Base-by-base conservation (phyloP, 2,113 vertebrate species). In the Leptodactylus fuscus region DNA sequence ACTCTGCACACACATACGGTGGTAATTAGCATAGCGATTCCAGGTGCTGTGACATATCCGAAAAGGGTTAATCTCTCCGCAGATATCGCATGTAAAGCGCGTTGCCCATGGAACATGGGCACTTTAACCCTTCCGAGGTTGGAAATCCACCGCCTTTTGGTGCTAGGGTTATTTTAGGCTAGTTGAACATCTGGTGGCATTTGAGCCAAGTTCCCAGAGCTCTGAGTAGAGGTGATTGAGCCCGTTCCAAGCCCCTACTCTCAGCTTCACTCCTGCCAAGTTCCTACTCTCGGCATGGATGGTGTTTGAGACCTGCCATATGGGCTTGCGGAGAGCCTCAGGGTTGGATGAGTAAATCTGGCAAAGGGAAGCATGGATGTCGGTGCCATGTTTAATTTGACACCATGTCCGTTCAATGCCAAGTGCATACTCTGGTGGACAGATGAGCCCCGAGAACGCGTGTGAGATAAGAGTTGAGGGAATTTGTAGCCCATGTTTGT, bases 241-340 rank as follows among this genome's bases (percentile, higher is more conserved):
- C 65, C 22, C 29, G 32, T 82, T 82, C 60, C 81, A 82, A 49
- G 44, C 46, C 22, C 20, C 46, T 27, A 24, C 65, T 53, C 62
- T 49, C 65, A 81, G 24, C 48, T 38, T 49, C 5, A 6, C 46
- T 38, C 38, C 41, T 70, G 65, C 65, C 81, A 82, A 82, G 65
- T 71, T 67, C 65, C 44, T 71, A 41, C 65, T 70, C 34, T 49
- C 62, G 29, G 65, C 81, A 32, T 36, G 29, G 65, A 71, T 53
- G 62, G 62, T 48, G 65, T 71, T 70, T 82, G 81, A 71, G 65
- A 34, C 46, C 44, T 12, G 65, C 81, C 81, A 71, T 81, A 81
- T 71, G 81, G 81, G 65, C 81, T 69, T 82, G 81, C 80, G 58
- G 65, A 71, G 81, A 71, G 80, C 81, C 46, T 69, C 18, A 20